Conservation (phyloP, 2,113 vertebrate genomes). For the Agapornis roseicollis region DNA sequence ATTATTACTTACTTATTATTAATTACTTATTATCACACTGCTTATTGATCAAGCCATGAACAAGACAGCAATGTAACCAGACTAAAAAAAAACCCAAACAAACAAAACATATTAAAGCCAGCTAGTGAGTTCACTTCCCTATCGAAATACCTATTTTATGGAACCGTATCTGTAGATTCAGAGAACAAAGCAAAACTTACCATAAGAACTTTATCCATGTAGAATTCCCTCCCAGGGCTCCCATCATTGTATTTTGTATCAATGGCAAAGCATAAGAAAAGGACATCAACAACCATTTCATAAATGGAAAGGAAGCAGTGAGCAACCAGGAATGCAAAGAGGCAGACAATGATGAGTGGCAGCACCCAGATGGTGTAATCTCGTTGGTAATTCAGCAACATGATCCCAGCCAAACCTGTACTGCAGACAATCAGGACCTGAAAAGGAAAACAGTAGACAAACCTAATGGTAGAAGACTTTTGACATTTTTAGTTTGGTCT, state of each 20-base stretch:
- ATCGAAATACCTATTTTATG: neutral
- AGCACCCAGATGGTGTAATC: conserved; percentile 96
- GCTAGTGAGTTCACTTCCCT: neutral
- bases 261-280: conserved; percentile 97
- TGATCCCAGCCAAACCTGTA: conserved; percentile 90
- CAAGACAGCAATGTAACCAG: neutral
- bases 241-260: conserved; percentile 99
- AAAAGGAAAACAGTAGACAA: conserved; percentile 21
- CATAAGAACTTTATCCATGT: conserved; percentile 99
- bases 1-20: neutral
- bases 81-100: neutral
- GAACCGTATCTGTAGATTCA: neutral
- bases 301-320: conserved; percentile 99
- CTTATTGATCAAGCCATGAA: neutral
- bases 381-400: conserved; percentile 93
- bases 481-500: neutral
- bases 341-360: conserved; percentile 93
- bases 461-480: neutral
- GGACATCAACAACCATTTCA: conserved; percentile 97
- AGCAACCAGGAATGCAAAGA: conserved; percentile 96
- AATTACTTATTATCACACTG: neutral
- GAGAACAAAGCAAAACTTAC: conserved; percentile 69
- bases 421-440: conserved; percentile 92
- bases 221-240: conserved; percentile 93
- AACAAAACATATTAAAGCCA: neutral